Evolutionary conservation across 2,113 vertebrate species (phyloP).

Genomic region (Steatornis caripensis): DNA sequence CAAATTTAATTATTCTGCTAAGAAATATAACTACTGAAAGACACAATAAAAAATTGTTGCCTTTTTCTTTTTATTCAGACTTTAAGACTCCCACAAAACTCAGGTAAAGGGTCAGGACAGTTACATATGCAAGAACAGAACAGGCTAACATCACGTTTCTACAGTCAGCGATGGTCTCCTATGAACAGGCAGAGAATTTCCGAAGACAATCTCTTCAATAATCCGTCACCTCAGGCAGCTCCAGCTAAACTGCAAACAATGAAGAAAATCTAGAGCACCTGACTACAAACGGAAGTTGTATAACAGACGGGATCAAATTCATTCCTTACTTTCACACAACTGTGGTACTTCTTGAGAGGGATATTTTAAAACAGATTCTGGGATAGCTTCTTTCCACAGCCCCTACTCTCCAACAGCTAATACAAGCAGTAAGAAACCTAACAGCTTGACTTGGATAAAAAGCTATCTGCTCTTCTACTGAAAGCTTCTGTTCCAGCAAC

Average conservation of each 20-base stretch:
- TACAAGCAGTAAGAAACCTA: not conserved
- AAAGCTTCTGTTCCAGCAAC: not conserved
- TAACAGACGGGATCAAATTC: not conserved
- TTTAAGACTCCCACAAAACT: not conserved
- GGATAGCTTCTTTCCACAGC: not conserved
- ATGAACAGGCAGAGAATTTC: not conserved
- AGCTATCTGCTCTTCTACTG: not conserved
- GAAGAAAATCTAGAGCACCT: constrained; percentile 40
- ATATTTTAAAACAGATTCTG: not conserved
- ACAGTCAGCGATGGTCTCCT: not conserved
- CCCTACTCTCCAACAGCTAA: not conserved
- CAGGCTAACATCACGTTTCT: not conserved
- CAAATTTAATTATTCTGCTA: not conserved
- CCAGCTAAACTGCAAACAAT: constrained; percentile 5
- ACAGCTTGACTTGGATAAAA: not conserved
- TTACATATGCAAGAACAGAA: not conserved
- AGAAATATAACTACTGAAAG: not conserved
- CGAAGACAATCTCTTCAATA: not conserved
- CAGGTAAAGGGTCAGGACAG: not conserved
- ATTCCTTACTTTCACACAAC: not conserved
- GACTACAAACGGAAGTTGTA: not conserved
- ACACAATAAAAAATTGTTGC: not conserved
- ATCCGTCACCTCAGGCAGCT: not conserved
- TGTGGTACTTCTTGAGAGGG: not conserved
- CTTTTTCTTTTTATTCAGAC: not conserved